A percentile compares a stretch with the other conserved stretches of the same genome.
phyloP scores from a whole-genome alignment of 2,888 invertebrate genomes.

The Polyommatus iphigenia region DNA sequence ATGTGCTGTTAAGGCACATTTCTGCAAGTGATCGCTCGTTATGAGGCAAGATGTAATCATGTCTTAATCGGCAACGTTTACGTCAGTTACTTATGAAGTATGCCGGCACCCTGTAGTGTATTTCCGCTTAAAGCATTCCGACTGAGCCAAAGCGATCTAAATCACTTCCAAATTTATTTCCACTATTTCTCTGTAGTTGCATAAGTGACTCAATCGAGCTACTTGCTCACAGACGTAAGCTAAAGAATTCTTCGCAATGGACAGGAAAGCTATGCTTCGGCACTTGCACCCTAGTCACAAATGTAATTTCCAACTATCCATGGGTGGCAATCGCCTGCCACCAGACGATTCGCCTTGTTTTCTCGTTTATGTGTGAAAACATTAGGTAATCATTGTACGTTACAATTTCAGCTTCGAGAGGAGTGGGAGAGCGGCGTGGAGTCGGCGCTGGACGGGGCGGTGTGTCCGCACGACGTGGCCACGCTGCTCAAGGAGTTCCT shows the following conservation, averaged over 20 bases:
- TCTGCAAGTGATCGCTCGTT: constrained; percentile 22
- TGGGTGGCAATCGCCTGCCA: too few relatives aligned
- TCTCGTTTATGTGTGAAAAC: too few relatives aligned
- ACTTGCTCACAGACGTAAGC: too few relatives aligned
- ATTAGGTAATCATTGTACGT: too few relatives aligned
- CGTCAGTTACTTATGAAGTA: not conserved
- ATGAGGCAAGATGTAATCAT: constrained; percentile 12
- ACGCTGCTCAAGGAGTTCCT: constrained; percentile 96
- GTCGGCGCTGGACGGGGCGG: constrained; percentile 86
- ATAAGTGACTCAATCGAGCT: not conserved
- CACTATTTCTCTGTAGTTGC: not conserved
- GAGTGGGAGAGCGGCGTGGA: constrained; percentile 92
- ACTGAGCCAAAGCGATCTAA: not conserved
- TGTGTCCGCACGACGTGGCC: constrained; percentile 96
- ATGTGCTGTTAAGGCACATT: constrained; percentile 16
- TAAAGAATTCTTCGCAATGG: too few relatives aligned
- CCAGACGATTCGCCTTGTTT: too few relatives aligned
- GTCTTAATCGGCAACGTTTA: constrained; percentile 11
- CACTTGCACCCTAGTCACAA: too few relatives aligned
- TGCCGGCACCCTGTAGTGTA: not conserved
- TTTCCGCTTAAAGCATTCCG: not conserved
- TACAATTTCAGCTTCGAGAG: constrained; percentile 88
- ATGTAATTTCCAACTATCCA: too few relatives aligned
- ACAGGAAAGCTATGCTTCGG: too few relatives aligned
- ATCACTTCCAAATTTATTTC: not conserved